Base-by-base conservation (phyloP, 1,140 invertebrate genomes). In the Trinorchestia longiramus region DNA sequence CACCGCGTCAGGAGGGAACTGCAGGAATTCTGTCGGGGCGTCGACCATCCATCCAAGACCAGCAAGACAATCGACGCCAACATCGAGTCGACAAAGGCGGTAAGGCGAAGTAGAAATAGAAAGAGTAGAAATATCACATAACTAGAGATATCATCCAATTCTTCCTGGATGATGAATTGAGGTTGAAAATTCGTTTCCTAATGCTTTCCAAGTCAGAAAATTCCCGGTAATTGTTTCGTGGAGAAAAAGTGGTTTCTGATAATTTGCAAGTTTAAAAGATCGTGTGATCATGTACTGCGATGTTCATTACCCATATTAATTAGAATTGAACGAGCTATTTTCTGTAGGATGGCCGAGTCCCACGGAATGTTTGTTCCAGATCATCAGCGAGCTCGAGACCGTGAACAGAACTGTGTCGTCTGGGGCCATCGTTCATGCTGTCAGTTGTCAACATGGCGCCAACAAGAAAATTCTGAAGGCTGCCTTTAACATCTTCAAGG, bases 381-480 rank as follows among this genome's bases (percentile, higher is more conserved):
- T 94, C 8, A 40, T 94, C 4, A 43, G 40, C 40, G 92, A 94
- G 43, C 92, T 94, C 36, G 44, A 43, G 44, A 36, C 15, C 41
- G 36, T 94, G 44, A 94, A 94, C 11, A 43, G 40, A 40, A 15
- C 36, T 3, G 11, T 45, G 92, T 44, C 92, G 40, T 45, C 43
- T 0, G 92, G 92, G 15, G 43, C 92, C 17, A 40, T 94, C 17
- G 92, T 94, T 3, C 44, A 44, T 40, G 44, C 92, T 3, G 43
- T 94, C 3, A 0, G 0, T 6, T 41, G 92, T 40, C 44, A 40
- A 40, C 92, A 94, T 40, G 92, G 92, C 40, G 92, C 92, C 36
- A 94, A 94, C 92, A 94, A 94, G 44, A 94, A 94, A 40, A 45
- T 94, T 36, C 36, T 94, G 43, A 94, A 94, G 43, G 92, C 92